Evolutionary conservation across 2,888 invertebrate species (phyloP), one percentile per base, ranked within the genome.

Genomic region (Opisthograptis luteolata): DNA sequence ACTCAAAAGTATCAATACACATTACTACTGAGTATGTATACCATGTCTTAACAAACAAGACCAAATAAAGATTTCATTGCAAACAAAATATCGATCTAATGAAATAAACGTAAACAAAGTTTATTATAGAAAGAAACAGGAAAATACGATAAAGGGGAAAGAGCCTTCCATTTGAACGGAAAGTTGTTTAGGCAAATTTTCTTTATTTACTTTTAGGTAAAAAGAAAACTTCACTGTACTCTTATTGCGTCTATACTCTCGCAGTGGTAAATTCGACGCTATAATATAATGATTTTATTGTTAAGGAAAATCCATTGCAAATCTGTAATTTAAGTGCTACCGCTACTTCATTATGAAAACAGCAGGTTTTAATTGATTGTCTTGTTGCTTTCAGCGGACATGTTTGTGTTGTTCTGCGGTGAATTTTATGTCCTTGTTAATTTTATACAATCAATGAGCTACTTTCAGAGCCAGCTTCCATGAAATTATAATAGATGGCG

Each of bases 161-260:
- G 63, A 59, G 67, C 60, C 60, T 69, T 74, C 71, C 70, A 71
- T 75, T 76, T 70, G 69, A 72, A 73, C 72, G 64, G 69, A 75
- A 78, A 76, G 76, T 76, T 77, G 69, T 75, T 76, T 70, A 70
- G 68, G 72, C 64, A 74, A 75, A 73, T 76, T 75, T 76, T 70
- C 69, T 75, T 75, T 76, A 75, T 76, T 76, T 70, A 71, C 66
- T 68, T 70, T 70, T 62, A 61, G 62, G 67, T 65, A 66, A 61
- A 70, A 65, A 69, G 73, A 68, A 69, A 75, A 75, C 72, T 76
- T 68, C 61, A 70, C 64, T 68, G n/a, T n/a, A n/a, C n/a, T n/a
- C n/a, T n/a, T n/a, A n/a, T n/a, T n/a, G n/a, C n/a, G n/a, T n/a
- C 25, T 25, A 64, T 61, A 64, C 61, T 65, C 55, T 55, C 43